Evolutionary conservation across 2,888 invertebrate species (phyloP).

Genomic region (Melitaea athalia): DNA sequence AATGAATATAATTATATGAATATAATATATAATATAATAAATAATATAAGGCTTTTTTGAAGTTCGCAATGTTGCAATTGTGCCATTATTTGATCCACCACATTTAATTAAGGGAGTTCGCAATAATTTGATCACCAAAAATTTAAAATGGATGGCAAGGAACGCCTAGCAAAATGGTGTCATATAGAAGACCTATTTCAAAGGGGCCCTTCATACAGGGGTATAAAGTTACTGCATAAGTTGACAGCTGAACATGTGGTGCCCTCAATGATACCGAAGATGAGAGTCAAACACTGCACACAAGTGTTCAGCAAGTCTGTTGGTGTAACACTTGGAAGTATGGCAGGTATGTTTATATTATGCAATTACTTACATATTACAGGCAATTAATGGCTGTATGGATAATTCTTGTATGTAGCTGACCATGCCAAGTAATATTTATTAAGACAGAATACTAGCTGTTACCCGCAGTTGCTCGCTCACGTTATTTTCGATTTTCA

Average conservation of each 20-base stretch:
- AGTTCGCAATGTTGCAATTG: slow-evolving; percentile 16
- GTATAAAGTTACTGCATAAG: neutral
- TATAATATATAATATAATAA: too few relatives aligned
- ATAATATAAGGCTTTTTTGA: slow-evolving; percentile 16
- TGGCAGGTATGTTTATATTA: neutral
- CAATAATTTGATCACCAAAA: neutral
- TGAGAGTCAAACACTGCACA: slow-evolving; percentile 2
- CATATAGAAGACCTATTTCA: neutral
- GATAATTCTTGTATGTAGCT: too few relatives aligned
- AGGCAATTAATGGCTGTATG: neutral
- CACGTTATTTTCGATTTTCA: too few relatives aligned
- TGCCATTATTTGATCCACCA: slow-evolving; percentile 2
- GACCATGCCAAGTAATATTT: too few relatives aligned
- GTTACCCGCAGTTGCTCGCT: too few relatives aligned
- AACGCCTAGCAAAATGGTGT: neutral
- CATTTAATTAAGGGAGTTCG: neutral
- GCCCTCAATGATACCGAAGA: neutral
- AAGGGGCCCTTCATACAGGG: neutral
- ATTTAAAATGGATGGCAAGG: neutral
- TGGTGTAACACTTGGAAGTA: neutral
- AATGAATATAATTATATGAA: too few relatives aligned
- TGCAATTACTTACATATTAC: too few relatives aligned
- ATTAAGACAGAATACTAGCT: too few relatives aligned
- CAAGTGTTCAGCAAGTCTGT: slow-evolving; percentile 4
- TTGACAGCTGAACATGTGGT: too few relatives aligned